Percentiles rank a stretch among this genome's conserved stretches.
phyloP scores from a whole-genome alignment of 2,797 vertebrate species.

The Anguilla obscura region DNA sequence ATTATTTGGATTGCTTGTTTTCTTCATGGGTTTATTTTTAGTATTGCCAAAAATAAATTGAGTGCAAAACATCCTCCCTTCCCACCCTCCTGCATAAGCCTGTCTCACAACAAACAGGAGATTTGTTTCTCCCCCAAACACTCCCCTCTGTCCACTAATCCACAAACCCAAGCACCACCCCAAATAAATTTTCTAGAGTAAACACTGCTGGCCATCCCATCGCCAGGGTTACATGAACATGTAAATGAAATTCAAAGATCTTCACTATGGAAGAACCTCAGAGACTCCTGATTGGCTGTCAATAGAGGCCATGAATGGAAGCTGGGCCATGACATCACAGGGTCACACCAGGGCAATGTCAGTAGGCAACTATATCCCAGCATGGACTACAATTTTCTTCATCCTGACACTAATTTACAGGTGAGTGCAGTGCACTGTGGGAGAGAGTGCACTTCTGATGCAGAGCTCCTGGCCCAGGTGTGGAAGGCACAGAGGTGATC shows the following conservation, averaged over 20 bases:
- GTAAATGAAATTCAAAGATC: not conserved
- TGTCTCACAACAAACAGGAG: not conserved
- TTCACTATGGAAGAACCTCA: not conserved
- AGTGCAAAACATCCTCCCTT: not conserved
- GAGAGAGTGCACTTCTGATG: not conserved
- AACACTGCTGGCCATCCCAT: not conserved
- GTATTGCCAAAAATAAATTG: not conserved
- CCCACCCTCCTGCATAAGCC: not conserved
- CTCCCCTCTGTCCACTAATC: not conserved
- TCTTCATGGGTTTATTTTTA: not conserved
- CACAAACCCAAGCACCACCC: not conserved
- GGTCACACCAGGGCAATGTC: not conserved
- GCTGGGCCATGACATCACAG: not conserved
- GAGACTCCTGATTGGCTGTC: not conserved
- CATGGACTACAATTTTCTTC: not conserved
- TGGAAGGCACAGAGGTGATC: not conserved
- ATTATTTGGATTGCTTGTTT: not conserved
- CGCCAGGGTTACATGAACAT: not conserved
- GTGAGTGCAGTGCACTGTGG: not conserved
- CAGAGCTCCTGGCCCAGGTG: too few relatives aligned
- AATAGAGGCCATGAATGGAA: constrained; percentile 1
- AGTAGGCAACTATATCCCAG: not conserved
- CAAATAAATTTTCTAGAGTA: not conserved
- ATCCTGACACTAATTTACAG: not conserved
- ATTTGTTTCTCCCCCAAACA: not conserved